Conservation (phyloP, 2,113 vertebrate species). For the Polyodon spathula region DNA sequence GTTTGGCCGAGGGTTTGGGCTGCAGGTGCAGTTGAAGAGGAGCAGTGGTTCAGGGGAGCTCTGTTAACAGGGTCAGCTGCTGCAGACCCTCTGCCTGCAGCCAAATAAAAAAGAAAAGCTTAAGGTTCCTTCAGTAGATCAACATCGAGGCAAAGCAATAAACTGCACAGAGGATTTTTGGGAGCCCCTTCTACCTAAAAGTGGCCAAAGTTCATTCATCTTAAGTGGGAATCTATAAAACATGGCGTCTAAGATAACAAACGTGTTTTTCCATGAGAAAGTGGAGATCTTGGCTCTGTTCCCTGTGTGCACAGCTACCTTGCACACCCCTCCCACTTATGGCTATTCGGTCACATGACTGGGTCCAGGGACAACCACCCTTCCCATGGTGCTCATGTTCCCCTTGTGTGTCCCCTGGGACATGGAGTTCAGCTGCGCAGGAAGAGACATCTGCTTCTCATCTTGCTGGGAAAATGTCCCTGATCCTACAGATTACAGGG, state of each 20-base stretch:
- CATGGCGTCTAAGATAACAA: slow-evolving; percentile 44
- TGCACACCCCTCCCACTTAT: slow-evolving; percentile 43
- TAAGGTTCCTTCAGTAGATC: slow-evolving; percentile 39
- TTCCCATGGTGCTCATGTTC: slow-evolving; percentile 67
- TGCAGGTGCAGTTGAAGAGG: slow-evolving; percentile 39
- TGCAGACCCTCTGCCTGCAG: slow-evolving; percentile 24
- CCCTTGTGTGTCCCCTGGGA: slow-evolving; percentile 31
- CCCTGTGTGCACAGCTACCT: slow-evolving; percentile 49
- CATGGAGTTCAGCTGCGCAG: slow-evolving; percentile 38
- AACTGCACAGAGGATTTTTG: slow-evolving; percentile 27
- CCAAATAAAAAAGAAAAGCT: slow-evolving; percentile 24
- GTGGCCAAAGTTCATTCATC: slow-evolving; percentile 33
- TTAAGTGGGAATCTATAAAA: slow-evolving; percentile 41
- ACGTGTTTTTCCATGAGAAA: slow-evolving; percentile 62
- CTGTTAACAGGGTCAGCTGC: slow-evolving; percentile 17
- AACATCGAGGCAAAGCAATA: slow-evolving; percentile 38
- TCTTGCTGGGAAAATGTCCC: slow-evolving; percentile 63
- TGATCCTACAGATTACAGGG: slow-evolving; percentile 49
- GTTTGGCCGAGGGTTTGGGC: slow-evolving; percentile 2
- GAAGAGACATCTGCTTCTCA: slow-evolving; percentile 66
- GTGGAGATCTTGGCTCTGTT: slow-evolving; percentile 46
- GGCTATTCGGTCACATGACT: slow-evolving; percentile 38
- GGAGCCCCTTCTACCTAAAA: slow-evolving; percentile 33
- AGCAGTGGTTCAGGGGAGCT: slow-evolving; percentile 24
- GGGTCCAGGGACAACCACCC: slow-evolving; percentile 47